Evolutionary conservation across 2,797 vertebrate genomes (phyloP), one percentile per base, ranked within the genome.

Genomic region (Trichosurus vulpecula): DNA sequence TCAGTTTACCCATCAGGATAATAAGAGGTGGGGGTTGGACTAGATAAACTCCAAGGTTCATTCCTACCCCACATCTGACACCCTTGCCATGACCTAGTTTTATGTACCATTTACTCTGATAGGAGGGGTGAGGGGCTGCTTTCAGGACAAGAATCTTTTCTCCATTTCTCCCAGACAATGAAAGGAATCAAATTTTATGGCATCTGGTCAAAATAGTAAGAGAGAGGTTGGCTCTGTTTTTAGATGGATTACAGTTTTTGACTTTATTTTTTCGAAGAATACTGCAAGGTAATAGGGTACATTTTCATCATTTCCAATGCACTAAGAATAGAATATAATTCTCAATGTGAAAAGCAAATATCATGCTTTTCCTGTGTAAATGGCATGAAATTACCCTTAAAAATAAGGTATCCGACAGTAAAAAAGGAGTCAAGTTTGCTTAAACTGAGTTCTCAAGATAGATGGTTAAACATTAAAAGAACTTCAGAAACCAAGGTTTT

Each of bases 261-360:
- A 92, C 92, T 95, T 97, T n/a, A n/a, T n/a, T 53, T 66, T 47
- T 29, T n/a, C 19, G n/a, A 52, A 87, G 94, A 90, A 35, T 57
- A 5, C 74, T 91, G 54, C 90, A 66, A 93, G 90, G 93, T 52
- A 52, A 27, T 54, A 6, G 13, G 41, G 31, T 91, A 89, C 41
- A 90, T 93, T 95, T 94, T 95, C 92, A 89, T 27, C 52, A 91
- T 95, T 92, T 94, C n/a, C 29, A 54, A 5, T 81, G 57, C 55
- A 51, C 90, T n/a, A 91, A 91, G 56, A 95, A 93, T 41, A 87
- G 95, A 66, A 89, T 11, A 6, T 52, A 94, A 92, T 52, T 81
- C 81, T 95, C 95, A 52, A 95, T 41, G 93, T 94, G 52, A 93
- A 96, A 96, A 94, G 92, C 92, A 96, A 96, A 94, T 66, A n/a